Percentiles rank a stretch among this genome's conserved stretches.
phyloP scores from a whole-genome alignment of 92 coral and sea anemone genomes.

The Pocillopora grandis region DNA sequence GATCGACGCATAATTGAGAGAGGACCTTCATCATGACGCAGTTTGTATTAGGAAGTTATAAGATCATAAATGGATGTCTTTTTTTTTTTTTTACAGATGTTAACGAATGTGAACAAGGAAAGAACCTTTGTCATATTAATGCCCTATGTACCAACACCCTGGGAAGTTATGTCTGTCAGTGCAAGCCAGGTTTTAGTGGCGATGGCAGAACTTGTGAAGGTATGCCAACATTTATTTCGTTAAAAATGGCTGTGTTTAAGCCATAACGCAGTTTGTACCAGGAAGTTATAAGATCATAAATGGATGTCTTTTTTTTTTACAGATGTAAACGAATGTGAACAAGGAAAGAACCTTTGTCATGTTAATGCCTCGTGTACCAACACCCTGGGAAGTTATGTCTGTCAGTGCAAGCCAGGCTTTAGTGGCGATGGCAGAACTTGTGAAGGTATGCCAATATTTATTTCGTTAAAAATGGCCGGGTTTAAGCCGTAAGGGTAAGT shows the following conservation, averaged over 20 bases:
- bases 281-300: not conserved
- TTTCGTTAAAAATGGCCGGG: too few species aligned
- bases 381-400: constrained; percentile 41
- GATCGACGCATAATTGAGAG: too few species aligned
- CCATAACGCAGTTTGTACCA: too few species aligned
- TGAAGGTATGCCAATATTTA: constrained; percentile 28
- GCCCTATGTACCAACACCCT: constrained; percentile 44
- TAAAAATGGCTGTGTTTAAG: too few species aligned
- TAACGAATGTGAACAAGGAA: constrained; percentile 48
- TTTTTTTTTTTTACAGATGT: constrained; percentile 19
- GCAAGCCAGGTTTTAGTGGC: constrained; percentile 50
- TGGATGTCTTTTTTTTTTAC: not conserved
- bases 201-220: constrained; percentile 57
- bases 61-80: not conserved
- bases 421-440: constrained; percentile 54
- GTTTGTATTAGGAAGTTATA: not conserved
- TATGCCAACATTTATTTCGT: not conserved
- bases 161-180: constrained; percentile 48
- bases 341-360: constrained; percentile 32
- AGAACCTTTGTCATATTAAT: constrained; percentile 22
- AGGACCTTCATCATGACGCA: too few species aligned
- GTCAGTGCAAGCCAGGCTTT: constrained; percentile 49
- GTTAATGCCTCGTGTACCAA: constrained; percentile 35
- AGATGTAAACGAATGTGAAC: constrained; percentile 53
- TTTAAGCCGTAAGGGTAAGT: too few species aligned